Evolutionary conservation across 2,797 vertebrate species (phyloP).

Genomic region (Molothrus ater): DNA sequence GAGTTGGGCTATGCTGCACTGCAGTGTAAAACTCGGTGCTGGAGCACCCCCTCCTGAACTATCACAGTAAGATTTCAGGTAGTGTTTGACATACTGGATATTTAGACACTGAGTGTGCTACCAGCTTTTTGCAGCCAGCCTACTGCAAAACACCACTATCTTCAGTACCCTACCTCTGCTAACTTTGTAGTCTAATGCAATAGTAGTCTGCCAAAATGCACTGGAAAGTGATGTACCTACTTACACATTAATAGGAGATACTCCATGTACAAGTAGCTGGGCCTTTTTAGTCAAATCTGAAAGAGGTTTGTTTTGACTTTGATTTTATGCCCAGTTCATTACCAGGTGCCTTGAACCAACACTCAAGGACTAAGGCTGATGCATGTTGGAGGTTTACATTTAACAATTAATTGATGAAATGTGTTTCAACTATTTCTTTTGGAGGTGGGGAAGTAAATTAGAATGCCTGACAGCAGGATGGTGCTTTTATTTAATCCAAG

Average conservation of each 20-base stretch:
- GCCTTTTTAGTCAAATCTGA: not conserved
- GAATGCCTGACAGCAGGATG: not conserved
- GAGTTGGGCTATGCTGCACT: not conserved
- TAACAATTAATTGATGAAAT: not conserved
- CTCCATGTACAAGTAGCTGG: accelerated
- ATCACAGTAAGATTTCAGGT: accelerated
- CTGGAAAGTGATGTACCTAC: not conserved
- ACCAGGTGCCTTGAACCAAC: not conserved
- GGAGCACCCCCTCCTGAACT: not conserved
- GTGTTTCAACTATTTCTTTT: not conserved
- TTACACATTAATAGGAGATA: not conserved
- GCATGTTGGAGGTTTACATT: not conserved
- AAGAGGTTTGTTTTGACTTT: not conserved
- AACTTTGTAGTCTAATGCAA: not conserved
- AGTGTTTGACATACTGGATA: not conserved
- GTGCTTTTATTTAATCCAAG: not conserved
- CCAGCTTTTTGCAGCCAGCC: not conserved
- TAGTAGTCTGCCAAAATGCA: not conserved
- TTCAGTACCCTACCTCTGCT: not conserved
- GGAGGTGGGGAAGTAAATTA: not conserved
- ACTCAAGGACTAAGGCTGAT: not conserved
- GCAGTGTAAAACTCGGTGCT: not conserved
- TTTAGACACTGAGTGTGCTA: not conserved
- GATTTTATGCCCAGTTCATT: not conserved
- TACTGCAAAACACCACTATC: not conserved